These are phyloP conservation scores for Phalacrocorax pelagicus DNA, from an alignment of 2,113 vertebrate genomes.

Conservation along the genomic window DNA sequence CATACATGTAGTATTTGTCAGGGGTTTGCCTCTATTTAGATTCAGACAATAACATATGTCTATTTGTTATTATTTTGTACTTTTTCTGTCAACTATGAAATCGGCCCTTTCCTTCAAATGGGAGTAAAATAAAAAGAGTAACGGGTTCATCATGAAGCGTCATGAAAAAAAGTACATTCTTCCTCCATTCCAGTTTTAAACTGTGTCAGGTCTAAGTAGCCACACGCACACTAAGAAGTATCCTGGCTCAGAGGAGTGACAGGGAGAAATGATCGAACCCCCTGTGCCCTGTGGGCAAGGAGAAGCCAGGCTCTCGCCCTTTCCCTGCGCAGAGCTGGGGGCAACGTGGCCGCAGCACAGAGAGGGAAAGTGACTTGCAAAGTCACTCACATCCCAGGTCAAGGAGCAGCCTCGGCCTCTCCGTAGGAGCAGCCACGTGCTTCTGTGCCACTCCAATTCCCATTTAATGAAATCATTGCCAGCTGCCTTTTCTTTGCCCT, in stretches of 20 bases:
- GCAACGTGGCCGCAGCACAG: fast-evolving
- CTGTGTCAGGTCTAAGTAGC: neutral
- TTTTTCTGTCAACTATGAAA: neutral
- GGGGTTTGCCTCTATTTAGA: neutral
- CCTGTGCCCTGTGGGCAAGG: neutral
- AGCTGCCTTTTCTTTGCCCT: neutral
- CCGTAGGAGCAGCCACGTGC: neutral
- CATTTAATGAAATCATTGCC: neutral
- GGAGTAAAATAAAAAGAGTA: neutral
- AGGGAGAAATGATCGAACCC: neutral
- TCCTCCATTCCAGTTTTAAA: neutral
- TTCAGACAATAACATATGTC: neutral
- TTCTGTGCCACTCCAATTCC: neutral
- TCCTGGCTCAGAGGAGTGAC: neutral
- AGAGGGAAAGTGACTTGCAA: neutral
- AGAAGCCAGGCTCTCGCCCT: neutral
- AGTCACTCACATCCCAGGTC: neutral
- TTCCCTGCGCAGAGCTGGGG: fast-evolving
- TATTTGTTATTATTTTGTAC: neutral
- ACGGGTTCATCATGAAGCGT: neutral
- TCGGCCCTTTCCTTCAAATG: neutral
- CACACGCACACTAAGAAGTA: neutral
- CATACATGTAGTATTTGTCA: neutral
- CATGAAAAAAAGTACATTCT: neutral
- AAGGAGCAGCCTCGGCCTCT: neutral